These are phyloP conservation scores for Apostichopus californicus DNA, from an alignment of 35 echinoderm and acorn worm species.

Conservation along the genomic window DNA sequence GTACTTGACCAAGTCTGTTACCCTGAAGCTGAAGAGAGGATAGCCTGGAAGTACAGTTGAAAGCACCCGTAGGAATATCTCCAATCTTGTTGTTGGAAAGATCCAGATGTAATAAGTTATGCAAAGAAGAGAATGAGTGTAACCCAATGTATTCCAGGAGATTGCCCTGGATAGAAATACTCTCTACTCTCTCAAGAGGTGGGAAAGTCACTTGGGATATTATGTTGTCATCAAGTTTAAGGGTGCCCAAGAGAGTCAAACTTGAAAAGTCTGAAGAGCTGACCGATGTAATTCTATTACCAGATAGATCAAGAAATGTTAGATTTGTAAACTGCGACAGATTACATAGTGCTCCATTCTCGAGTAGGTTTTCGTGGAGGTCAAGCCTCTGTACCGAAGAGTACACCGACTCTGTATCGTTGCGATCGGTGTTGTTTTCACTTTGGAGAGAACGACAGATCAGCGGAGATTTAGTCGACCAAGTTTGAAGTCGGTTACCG, in stretches of 20 bases:
- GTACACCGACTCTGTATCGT: too few relatives aligned
- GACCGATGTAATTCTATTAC: conserved; percentile 44
- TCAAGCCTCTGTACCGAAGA: background rate
- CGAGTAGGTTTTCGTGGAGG: background rate
- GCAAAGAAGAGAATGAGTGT: background rate
- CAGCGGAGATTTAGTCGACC: background rate
- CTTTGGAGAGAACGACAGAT: too few relatives aligned
- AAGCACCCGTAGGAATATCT: background rate
- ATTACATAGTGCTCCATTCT: background rate
- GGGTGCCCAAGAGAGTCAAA: conserved; percentile 19
- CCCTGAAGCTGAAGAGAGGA: conserved; percentile 33
- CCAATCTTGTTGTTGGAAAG: background rate
- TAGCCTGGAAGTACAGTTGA: background rate
- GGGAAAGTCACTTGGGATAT: conserved; percentile 25
- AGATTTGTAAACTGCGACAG: conserved; percentile 40
- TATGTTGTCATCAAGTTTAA: conserved; percentile 68
- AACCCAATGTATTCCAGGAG: background rate
- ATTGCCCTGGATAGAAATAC: conserved; percentile 7
- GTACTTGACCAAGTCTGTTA: background rate
- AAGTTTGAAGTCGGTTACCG: background rate
- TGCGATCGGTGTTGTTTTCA: too few relatives aligned
- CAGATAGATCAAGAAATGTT: conserved; percentile 33
- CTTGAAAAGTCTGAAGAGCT: conserved; percentile 33
- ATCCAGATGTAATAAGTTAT: background rate
- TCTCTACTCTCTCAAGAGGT: background rate